These are phyloP conservation scores for Mesorhabditis sp. DNA, from an alignment of 2,888 invertebrate genomes.

Conservation along the genomic window DNA sequence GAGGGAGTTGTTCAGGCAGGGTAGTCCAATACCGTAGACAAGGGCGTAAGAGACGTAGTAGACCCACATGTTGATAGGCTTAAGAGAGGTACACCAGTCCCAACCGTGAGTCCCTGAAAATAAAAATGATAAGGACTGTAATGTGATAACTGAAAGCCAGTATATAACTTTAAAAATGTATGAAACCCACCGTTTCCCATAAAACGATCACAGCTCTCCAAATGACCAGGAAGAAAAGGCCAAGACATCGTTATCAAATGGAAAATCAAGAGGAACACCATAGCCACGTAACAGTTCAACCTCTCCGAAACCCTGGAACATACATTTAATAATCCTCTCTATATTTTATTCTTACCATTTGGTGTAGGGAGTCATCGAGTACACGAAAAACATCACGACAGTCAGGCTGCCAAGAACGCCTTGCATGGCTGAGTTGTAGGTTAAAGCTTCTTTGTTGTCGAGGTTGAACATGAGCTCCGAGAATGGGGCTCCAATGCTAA, in stretches of 20 bases:
- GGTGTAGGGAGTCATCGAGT: constrained; percentile 34
- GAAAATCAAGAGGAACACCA: constrained; percentile 29
- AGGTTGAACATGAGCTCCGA: constrained; percentile 36
- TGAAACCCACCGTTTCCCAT: constrained; percentile 12
- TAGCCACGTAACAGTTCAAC: constrained; percentile 26
- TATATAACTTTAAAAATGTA: too few species aligned
- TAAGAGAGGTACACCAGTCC: constrained; percentile 27
- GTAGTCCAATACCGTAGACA: constrained; percentile 29
- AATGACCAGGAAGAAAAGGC: constrained; percentile 33
- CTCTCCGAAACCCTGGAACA: constrained; percentile 29
- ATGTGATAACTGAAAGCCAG: background rate
- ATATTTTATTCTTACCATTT: constrained; percentile 21
- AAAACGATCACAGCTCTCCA: constrained; percentile 20
- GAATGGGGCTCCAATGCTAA: constrained; percentile 31
- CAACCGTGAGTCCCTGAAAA: constrained; percentile 17
- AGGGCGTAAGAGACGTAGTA: constrained; percentile 32
- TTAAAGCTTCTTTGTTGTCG: constrained; percentile 23
- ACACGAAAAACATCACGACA: constrained; percentile 28
- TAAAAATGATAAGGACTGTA: background rate
- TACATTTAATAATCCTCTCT: background rate
- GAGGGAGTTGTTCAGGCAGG: constrained; percentile 37
- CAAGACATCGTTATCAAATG: constrained; percentile 35
- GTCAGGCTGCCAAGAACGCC: constrained; percentile 30
- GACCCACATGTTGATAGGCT: constrained; percentile 24
- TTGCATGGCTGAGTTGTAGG: constrained; percentile 28